phyloP scores from a whole-genome alignment of 2,888 invertebrate species.

The Orgyia antiqua region DNA sequence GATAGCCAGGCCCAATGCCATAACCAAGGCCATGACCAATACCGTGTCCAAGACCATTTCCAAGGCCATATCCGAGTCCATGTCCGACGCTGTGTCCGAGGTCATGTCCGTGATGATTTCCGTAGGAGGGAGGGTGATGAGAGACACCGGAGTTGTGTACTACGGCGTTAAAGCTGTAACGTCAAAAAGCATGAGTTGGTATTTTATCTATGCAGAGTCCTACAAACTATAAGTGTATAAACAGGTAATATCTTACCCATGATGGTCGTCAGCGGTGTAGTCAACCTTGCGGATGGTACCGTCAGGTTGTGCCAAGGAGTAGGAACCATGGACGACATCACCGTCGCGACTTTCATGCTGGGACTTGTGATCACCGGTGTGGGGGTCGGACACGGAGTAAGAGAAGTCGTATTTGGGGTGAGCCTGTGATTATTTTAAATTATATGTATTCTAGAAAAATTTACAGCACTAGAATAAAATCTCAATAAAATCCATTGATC shows the following conservation, averaged over 20 bases:
- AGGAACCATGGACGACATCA: conserved; percentile 78
- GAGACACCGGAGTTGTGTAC: conserved; percentile 51
- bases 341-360: conserved; percentile 74
- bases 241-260: conserved; percentile 47
- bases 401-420: conserved; percentile 65
- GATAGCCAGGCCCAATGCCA: too few relatives aligned
- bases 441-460: too few relatives aligned
- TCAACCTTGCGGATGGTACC: conserved; percentile 75
- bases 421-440: conserved; percentile 33
- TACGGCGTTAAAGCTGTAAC: conserved; percentile 62
- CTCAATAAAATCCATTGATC: too few relatives aligned
- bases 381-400: conserved; percentile 74
- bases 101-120: background rate
- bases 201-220: too few relatives aligned
- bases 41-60: too few relatives aligned
- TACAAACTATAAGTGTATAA: too few relatives aligned
- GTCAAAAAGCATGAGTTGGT: too few relatives aligned
- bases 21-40: too few relatives aligned
- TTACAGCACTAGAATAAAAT: too few relatives aligned
- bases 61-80: too few relatives aligned
- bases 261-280: conserved; percentile 68
- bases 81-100: too few relatives aligned
- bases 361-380: conserved; percentile 77
- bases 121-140: background rate
- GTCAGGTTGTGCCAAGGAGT: conserved; percentile 76